Base-by-base conservation (phyloP, 2,113 vertebrate species). In the Cochlearius cochlearius region DNA sequence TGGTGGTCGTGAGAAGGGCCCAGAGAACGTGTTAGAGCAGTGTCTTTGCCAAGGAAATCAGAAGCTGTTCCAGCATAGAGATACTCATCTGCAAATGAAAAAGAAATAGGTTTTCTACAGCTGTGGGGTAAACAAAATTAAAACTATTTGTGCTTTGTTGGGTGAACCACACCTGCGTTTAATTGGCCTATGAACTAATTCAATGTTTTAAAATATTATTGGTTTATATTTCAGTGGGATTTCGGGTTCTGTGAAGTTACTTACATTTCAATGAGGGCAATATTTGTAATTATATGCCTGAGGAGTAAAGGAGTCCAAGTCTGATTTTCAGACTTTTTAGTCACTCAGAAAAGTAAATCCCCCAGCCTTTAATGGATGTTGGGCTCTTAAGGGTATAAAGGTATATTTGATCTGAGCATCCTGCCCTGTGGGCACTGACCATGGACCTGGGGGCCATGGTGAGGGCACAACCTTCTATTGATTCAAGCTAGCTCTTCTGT, bases 11-110 rank as follows among this genome's bases (percentile, higher is more conserved):
- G 98, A 84, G 98, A 98, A 74, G 99, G 98, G 72, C 99, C 99
- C 11, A 99, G 98, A 64, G 99, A 99, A 80, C 99, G 99, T 30
- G 99, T 99, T 96, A 99, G 99, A 12, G 99, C 98, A 5, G 99
- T 99, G 88, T 99, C 99, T 96, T 99, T 99, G 93, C 99, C 99
- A 97, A 99, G 98, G 97, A 99, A 99, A 98, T 99, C 99, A 47
- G 99, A 99, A 29, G 99, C 99, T 26, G 99, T 99, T 95, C 99
- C 99, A 73, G 98, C 98, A 88, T 99, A 99, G 88, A 99, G 98
- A 97, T 99, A 99, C 74, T 99, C 99, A 97, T 99, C 99, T 99
- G 95, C 16, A 96, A 96, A 95, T 56, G 22, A 94, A 77, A 93
- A 91, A 94, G 50, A 95, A 91, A 96, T 12, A 94, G 19, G 23